phyloP scores from a whole-genome alignment of 2,888 invertebrate species.

The Drosophila maculinotata region DNA sequence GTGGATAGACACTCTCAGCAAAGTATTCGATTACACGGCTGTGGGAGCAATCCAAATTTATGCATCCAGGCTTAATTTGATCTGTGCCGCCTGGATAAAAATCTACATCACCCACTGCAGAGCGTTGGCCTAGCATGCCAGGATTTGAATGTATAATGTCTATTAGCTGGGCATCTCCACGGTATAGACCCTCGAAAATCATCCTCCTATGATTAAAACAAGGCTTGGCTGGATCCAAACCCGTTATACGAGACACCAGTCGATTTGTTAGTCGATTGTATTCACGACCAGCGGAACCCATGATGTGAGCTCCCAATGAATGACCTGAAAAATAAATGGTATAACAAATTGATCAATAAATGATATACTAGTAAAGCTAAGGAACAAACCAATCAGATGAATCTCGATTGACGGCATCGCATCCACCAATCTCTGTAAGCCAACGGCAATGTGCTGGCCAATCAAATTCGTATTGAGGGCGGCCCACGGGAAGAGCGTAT shows the following conservation, averaged over 20 bases:
- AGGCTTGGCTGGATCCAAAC: constrained; percentile 15
- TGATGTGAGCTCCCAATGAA: constrained; percentile 11
- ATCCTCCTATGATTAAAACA: neutral
- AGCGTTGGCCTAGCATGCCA: neutral
- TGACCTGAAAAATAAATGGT: no score
- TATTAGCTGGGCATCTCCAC: neutral
- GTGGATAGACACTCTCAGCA: constrained; percentile 12
- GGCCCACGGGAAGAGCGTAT: constrained; percentile 82
- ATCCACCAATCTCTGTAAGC: constrained; percentile 65
- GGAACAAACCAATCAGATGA: constrained; percentile 73
- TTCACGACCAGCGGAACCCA: constrained; percentile 1
- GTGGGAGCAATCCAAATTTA: constrained; percentile 3
- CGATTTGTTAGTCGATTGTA: neutral
- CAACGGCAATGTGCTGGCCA: constrained; percentile 71
- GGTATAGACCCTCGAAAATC: accelerated
- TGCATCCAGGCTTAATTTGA: constrained; percentile 1
- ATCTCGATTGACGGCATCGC: constrained; percentile 69
- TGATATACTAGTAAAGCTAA: neutral
- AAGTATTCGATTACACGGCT: neutral
- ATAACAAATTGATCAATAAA: no score
- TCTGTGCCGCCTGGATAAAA: constrained; percentile 9
- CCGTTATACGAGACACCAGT: constrained; percentile 10
- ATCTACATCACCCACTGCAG: constrained; percentile 6
- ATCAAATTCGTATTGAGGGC: constrained; percentile 81
- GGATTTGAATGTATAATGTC: constrained; percentile 22